A percentile compares a stretch with the other conserved stretches of the same genome.
Evolutionary conservation across 2,113 vertebrate genomes (phyloP).

Genomic region (Heterochromis multidens): DNA sequence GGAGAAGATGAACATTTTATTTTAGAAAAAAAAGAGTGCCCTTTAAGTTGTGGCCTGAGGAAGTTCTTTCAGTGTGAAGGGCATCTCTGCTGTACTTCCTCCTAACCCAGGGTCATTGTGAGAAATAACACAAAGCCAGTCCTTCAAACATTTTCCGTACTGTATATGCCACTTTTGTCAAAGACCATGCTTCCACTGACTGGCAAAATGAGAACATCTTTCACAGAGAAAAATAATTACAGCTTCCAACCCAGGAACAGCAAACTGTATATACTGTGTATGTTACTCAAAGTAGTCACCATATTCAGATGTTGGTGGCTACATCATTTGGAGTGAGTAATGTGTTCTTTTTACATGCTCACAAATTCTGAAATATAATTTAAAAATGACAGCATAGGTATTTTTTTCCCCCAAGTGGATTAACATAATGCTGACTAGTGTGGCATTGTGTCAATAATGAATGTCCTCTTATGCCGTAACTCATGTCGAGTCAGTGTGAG

Average conservation of each 20-base stretch:
- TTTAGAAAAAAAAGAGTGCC: background rate
- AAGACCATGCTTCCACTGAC: background rate
- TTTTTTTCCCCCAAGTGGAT: background rate
- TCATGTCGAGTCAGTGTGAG: background rate
- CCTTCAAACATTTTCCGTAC: background rate
- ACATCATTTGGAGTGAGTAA: background rate
- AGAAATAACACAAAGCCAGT: background rate
- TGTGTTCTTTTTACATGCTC: background rate
- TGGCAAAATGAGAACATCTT: background rate
- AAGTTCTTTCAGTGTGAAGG: constrained; percentile 1
- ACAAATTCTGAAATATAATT: background rate
- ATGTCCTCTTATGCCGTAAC: background rate
- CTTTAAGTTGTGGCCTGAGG: background rate
- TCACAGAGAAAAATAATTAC: background rate
- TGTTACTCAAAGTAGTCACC: background rate
- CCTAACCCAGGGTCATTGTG: background rate
- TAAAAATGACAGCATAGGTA: background rate
- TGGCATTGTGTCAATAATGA: background rate
- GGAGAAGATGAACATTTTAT: background rate
- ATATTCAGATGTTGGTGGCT: background rate
- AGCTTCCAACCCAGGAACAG: background rate
- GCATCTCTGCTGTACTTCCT: background rate
- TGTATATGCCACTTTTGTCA: background rate
- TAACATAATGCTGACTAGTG: background rate
- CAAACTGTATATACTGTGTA: background rate